Evolutionary conservation across 2,113 vertebrate species (phyloP), one percentile per base, ranked within the genome.

Genomic region (Hemiprocne comata): DNA sequence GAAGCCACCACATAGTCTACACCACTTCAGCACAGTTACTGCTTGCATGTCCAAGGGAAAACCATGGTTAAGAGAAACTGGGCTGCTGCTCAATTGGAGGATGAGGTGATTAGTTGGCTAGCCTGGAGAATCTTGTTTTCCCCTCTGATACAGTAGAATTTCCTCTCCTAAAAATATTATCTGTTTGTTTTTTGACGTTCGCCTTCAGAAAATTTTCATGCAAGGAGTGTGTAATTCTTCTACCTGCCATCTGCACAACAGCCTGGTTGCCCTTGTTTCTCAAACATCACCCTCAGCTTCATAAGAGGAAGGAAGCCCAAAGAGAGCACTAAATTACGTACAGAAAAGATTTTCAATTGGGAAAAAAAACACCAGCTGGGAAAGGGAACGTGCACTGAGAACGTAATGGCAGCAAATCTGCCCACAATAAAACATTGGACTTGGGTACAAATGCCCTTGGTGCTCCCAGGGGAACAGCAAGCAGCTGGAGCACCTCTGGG

Each of bases 401-500:
- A 88, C 79, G 69, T 42, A 25, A 64, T 1, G 6, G 38, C 0
- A 2, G 71, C 73, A 38, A 74, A 79, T 18, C 20, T 62, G 74
- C 84, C 54, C 53, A 48, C 69, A 1, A 1, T 1, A 23, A 82
- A 87, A 88, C 16, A 8, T 7, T 8, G 57, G 44, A 72, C 57
- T 81, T 72, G 25, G 60, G 73, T 31, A 26, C 28, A 54, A 85
- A 80, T 2, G 25, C 38, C 78, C 60, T 42, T 28, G 50, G 34
- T 64, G 81, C 33, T 70, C 51, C 83, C 33, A 62, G 72, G 51
- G 69, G 83, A 89, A 51, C 13, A 82, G 69, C 69, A 81, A 72
- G 69, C 69, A 96, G 78, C 66, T 87, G 50, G 48, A 88, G 94
- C 93, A 92, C 83, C 90, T 80, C 70, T 74, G 84, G 80, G 83